Evolutionary conservation across 2,888 invertebrate genomes (phyloP).

Genomic region (Platycnemis pennipes): DNA sequence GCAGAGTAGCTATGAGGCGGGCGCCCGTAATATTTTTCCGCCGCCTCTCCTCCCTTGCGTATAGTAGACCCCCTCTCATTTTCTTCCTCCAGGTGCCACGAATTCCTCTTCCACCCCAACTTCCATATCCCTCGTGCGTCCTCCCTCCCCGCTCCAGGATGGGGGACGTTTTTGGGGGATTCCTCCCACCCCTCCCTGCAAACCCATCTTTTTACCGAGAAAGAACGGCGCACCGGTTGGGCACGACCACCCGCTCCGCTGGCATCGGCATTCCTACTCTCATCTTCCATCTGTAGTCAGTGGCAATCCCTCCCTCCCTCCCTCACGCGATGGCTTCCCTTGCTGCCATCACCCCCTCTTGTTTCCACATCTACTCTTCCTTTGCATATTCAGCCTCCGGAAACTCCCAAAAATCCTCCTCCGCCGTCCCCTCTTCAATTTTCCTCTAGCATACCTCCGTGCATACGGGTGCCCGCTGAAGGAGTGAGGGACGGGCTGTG

Average conservation of each 20-base stretch:
- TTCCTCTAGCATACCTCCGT: conserved; percentile 42
- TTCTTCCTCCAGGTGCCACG: conserved; percentile 60
- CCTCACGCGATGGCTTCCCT: background rate
- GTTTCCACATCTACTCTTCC: conserved; percentile 41
- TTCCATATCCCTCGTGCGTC: background rate
- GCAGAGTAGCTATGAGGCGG: background rate
- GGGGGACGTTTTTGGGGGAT: background rate
- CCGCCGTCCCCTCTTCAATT: conserved; percentile 50
- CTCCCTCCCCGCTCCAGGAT: background rate
- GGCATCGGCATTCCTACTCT: background rate
- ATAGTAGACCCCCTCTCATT: conserved; percentile 37
- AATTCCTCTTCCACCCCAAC: conserved; percentile 33
- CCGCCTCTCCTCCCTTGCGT: background rate
- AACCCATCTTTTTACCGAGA: conserved; percentile 37
- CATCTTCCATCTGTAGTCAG: conserved; percentile 14
- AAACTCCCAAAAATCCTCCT: background rate
- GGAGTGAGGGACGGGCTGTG: background rate
- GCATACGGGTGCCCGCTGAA: conserved; percentile 47
- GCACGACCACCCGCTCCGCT: background rate
- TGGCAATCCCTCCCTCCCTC: background rate
- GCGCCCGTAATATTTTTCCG: background rate
- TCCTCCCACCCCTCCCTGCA: background rate
- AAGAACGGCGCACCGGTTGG: conserved; percentile 37
- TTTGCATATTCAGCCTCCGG: conserved; percentile 65
- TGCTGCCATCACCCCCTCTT: background rate